These are phyloP conservation scores for Carassius carassius DNA, from an alignment of 2,113 vertebrate species.

Conservation along the genomic window DNA sequence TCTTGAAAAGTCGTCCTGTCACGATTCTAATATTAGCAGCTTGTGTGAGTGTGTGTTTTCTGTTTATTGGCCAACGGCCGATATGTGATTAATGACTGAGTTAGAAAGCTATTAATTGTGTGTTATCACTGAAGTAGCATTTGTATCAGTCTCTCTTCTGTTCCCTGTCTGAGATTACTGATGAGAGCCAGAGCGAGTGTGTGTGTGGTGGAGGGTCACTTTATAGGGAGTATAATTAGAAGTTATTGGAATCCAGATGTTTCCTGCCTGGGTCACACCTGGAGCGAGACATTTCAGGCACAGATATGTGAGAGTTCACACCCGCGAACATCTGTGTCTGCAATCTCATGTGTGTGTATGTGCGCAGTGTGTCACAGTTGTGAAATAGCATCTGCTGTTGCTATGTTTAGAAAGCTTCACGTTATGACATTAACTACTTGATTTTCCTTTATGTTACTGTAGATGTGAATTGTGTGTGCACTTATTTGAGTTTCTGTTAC, in stretches of 20 bases:
- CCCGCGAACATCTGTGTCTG: conserved; percentile 48
- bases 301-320: conserved; percentile 15
- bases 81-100: conserved; percentile 27
- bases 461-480: background rate
- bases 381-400: conserved; percentile 34
- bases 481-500: background rate
- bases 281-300: conserved; percentile 27
- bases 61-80: background rate
- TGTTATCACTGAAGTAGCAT: conserved; percentile 29
- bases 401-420: conserved; percentile 27
- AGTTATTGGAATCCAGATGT: conserved; percentile 53
- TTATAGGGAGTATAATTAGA: conserved; percentile 38
- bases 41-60: background rate
- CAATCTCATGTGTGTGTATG: conserved; percentile 10
- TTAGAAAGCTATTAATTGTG: conserved; percentile 44
- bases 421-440: background rate
- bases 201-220: conserved; percentile 35
- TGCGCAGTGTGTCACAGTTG: conserved; percentile 5
- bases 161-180: conserved; percentile 13
- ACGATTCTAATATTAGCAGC: conserved; percentile 32
- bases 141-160: conserved; percentile 30
- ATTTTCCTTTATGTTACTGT: background rate
- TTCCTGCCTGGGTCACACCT: conserved; percentile 43
- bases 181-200: conserved; percentile 3
- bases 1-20: background rate